Conservation (phyloP, 1,140 invertebrate species). For the Pachypeltis micranthus region DNA sequence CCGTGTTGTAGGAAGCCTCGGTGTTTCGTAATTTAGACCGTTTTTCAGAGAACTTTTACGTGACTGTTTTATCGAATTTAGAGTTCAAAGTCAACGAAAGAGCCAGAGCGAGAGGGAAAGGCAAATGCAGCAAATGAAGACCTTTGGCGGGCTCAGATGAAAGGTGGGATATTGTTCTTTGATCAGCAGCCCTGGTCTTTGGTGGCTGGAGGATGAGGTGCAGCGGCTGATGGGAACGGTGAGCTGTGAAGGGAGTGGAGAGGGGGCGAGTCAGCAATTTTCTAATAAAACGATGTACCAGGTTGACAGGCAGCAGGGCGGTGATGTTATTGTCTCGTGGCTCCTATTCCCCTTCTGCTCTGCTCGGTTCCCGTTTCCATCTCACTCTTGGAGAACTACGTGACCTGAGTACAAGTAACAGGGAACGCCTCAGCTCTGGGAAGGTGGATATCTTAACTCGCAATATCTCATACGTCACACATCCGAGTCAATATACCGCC, state of each 20-base stretch:
- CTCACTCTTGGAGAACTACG: too few relatives aligned
- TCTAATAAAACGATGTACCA: neutral
- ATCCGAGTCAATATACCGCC: constrained; percentile 11
- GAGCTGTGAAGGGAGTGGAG: too few relatives aligned
- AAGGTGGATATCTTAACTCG: constrained; percentile 7
- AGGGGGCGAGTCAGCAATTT: neutral
- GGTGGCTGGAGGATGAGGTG: too few relatives aligned
- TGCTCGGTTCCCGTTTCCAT: too few relatives aligned
- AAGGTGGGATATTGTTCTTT: neutral
- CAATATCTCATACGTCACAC: constrained; percentile 13
- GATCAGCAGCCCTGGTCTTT: neutral
- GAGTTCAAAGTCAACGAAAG: neutral
- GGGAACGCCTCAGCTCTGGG: neutral
- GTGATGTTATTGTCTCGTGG: neutral
- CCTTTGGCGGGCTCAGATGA: neutral
- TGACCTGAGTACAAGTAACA: constrained; percentile 3
- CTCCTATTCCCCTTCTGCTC: neutral
- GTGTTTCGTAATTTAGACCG: too few relatives aligned
- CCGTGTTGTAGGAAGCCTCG: too few relatives aligned
- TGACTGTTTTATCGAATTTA: neutral
- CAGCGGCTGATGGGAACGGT: too few relatives aligned
- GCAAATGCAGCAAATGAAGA: neutral
- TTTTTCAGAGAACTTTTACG: too few relatives aligned
- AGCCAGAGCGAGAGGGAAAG: neutral
- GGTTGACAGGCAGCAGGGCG: neutral